Conservation (phyloP, 2,113 vertebrate species). For the Takifugu flavidus region DNA sequence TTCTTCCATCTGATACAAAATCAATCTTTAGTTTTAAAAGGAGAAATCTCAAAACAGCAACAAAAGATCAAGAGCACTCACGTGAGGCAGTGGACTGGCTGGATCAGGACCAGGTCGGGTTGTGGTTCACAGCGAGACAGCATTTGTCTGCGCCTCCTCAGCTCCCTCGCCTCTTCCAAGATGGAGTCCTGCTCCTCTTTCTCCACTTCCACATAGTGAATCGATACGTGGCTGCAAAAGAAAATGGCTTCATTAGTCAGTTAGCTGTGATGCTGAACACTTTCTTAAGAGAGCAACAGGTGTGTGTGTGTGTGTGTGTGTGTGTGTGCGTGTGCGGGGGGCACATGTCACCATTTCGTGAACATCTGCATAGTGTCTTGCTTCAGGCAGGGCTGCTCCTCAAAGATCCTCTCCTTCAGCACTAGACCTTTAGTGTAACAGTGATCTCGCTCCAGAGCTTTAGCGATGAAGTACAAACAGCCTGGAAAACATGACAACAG, state of each 20-base stretch:
- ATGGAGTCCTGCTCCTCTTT: slow-evolving; percentile 81
- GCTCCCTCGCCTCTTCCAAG: slow-evolving; percentile 85
- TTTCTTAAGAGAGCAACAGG: background rate
- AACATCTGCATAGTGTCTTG: slow-evolving; percentile 94
- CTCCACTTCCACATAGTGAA: slow-evolving; percentile 85
- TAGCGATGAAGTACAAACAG: slow-evolving; percentile 93
- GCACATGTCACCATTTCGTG: slow-evolving; percentile 81
- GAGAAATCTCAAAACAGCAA: background rate
- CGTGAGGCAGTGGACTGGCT: slow-evolving; percentile 86
- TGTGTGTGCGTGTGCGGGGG: background rate
- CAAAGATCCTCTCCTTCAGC: slow-evolving; percentile 93
- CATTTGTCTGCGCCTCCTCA: slow-evolving; percentile 83
- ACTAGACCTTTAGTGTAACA: slow-evolving; percentile 92
- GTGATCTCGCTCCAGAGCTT: slow-evolving; percentile 91
- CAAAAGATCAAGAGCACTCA: slow-evolving; percentile 61
- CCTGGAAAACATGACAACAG: slow-evolving; percentile 64
- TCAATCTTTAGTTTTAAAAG: background rate
- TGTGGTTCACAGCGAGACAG: slow-evolving; percentile 77
- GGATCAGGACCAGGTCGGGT: slow-evolving; percentile 83
- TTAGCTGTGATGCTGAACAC: background rate
- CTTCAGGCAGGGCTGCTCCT: slow-evolving; percentile 90
- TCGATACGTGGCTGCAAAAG: slow-evolving; percentile 82
- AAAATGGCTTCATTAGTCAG: slow-evolving; percentile 4
- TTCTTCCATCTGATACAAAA: slow-evolving; percentile 85
- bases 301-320: background rate